Evolutionary conservation across 1,140 invertebrate genomes (phyloP).

Genomic region (Helicorthomorpha holstii): DNA sequence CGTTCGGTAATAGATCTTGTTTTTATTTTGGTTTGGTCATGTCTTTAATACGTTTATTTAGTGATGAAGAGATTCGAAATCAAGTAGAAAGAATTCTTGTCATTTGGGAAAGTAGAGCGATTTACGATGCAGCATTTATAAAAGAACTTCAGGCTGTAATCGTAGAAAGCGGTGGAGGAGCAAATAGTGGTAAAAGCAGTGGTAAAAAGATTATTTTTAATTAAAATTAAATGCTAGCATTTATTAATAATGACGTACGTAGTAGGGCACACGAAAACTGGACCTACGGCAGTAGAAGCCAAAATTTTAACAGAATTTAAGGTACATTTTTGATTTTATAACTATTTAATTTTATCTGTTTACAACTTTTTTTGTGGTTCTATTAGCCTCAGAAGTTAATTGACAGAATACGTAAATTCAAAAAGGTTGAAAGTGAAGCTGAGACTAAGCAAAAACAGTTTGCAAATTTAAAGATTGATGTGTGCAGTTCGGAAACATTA

Average conservation of each 20-base stretch:
- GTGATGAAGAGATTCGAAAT: conserved; percentile 70
- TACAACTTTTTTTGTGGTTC: background rate
- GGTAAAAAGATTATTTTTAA: too few species aligned
- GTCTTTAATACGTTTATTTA: conserved; percentile 21
- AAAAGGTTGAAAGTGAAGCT: conserved; percentile 43
- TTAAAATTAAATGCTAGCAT: too few species aligned
- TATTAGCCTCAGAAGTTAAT: conserved; percentile 30
- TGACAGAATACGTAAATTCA: conserved; percentile 44
- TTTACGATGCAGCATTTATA: conserved; percentile 73
- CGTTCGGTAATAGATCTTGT: conserved; percentile 43
- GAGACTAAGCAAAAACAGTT: conserved; percentile 43
- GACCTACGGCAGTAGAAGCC: conserved; percentile 15
- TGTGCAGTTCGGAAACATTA: conserved; percentile 4
- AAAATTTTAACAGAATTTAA: conserved; percentile 25
- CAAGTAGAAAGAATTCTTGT: conserved; percentile 76
- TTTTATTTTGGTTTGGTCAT: background rate
- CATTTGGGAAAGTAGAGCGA: conserved; percentile 78
- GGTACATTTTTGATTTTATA: conserved; percentile 15
- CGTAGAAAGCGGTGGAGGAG: background rate
- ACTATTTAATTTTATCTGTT: conserved; percentile 9
- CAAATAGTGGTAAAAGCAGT: background rate
- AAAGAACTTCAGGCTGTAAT: conserved; percentile 39
- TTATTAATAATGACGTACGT: too few species aligned
- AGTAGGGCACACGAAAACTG: too few species aligned
- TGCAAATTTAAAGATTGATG: conserved; percentile 13